Conservation (phyloP, 2,113 vertebrate species). For the Tamias sibiricus region DNA sequence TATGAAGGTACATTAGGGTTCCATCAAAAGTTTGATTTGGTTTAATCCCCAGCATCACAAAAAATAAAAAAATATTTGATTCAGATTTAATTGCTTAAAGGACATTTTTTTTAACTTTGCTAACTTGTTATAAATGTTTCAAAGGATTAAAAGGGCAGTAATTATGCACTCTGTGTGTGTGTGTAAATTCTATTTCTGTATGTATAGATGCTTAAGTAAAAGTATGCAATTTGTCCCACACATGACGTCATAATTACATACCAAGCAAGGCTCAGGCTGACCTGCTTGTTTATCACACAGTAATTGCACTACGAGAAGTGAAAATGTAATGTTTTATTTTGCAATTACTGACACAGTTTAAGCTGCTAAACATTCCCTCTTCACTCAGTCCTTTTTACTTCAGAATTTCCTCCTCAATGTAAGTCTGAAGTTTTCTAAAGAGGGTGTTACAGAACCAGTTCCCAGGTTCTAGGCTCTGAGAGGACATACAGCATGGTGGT, state of each 20-base stretch:
- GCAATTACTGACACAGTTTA: not conserved
- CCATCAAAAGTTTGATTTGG: not conserved
- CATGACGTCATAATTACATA: not conserved
- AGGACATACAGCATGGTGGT: not conserved
- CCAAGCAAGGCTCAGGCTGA: not conserved
- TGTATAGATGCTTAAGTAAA: not conserved
- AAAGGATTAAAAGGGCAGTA: not conserved
- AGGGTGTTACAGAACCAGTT: not conserved
- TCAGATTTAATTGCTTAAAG: conserved; percentile 8
- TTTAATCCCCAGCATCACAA: too few relatives aligned
- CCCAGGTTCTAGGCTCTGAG: not conserved
- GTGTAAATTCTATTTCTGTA: not conserved
- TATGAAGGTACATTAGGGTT: not conserved
- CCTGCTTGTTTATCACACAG: not conserved
- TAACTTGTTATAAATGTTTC: not conserved
- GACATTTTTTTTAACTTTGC: not conserved
- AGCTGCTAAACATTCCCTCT: not conserved
- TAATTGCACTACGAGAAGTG: not conserved
- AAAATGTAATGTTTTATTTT: not conserved
- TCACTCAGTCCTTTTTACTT: not conserved
- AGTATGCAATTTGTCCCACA: not conserved
- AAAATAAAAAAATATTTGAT: too few relatives aligned
- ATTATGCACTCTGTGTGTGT: not conserved
- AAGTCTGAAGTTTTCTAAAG: conserved; percentile 8
- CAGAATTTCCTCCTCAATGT: not conserved